A percentile compares a stretch with the other conserved stretches of the same genome.
These are phyloP conservation scores for Prinia subflava DNA, from an alignment of 2,113 vertebrate species.

Conservation along the genomic window DNA sequence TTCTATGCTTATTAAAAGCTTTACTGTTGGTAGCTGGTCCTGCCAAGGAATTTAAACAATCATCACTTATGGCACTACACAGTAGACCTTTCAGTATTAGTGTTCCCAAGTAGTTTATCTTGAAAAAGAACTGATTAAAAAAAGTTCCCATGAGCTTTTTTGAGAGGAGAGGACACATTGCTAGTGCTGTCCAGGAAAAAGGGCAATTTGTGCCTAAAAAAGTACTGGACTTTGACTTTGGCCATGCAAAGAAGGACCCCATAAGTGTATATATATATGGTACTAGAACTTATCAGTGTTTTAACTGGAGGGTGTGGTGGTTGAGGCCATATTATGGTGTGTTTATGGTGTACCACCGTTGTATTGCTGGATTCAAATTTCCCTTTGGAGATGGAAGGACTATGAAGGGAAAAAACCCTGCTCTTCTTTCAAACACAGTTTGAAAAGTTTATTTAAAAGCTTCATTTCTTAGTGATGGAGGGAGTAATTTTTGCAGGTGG, in stretches of 20 bases:
- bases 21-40: background rate
- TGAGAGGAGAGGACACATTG: background rate
- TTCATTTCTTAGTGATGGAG: background rate
- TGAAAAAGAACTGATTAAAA: background rate
- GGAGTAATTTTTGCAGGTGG: background rate
- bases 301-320: background rate
- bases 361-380: background rate
- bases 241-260: no score
- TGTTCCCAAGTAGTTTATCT: background rate
- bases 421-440: background rate
- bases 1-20: background rate
- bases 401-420: background rate
- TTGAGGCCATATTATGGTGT: rapidly evolving
- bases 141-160: background rate
- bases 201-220: background rate
- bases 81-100: background rate
- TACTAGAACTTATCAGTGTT: no score
- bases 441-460: background rate
- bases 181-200: background rate
- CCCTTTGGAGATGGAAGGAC: background rate
- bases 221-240: background rate
- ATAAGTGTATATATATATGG: no score
- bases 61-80: background rate
- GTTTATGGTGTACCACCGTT: background rate
- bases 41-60: background rate